Conservation (phyloP, 2,888 invertebrate species). For the Torymus aiolomorphi region DNA sequence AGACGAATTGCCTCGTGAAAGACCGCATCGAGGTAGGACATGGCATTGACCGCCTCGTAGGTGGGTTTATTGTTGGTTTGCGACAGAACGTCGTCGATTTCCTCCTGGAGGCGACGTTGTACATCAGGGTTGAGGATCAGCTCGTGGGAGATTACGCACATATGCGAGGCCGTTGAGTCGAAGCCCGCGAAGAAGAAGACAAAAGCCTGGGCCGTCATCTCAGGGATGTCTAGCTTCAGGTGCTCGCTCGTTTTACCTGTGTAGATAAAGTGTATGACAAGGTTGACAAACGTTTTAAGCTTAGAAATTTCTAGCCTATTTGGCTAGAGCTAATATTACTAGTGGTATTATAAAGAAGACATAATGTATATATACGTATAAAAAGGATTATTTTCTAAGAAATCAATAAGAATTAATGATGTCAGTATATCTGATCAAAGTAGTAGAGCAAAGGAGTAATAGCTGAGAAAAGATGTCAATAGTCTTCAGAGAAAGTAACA, state of each 20-base stretch:
- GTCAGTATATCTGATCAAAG: too few relatives aligned
- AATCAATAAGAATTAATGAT: too few relatives aligned
- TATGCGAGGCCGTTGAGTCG: constrained; percentile 64
- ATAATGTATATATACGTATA: too few relatives aligned
- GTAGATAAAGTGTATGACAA: too few relatives aligned
- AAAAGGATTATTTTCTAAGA: too few relatives aligned
- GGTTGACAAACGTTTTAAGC: too few relatives aligned
- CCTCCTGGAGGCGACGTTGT: constrained; percentile 64
- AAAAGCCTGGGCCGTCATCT: constrained; percentile 77
- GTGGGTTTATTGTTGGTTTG: constrained; percentile 58
- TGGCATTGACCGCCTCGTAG: constrained; percentile 65
- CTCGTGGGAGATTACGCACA: constrained; percentile 67
- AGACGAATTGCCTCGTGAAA: constrained; percentile 65
- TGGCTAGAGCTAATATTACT: too few relatives aligned
- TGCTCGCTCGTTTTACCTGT: constrained; percentile 26
- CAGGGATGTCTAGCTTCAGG: constrained; percentile 63
- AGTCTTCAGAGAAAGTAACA: too few relatives aligned
- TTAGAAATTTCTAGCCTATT: too few relatives aligned
- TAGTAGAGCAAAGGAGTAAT: too few relatives aligned
- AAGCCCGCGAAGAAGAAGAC: constrained; percentile 71
- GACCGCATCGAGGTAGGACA: constrained; percentile 70
- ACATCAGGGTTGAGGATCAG: constrained; percentile 64
- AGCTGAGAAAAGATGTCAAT: too few relatives aligned
- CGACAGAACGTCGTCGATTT: constrained; percentile 66
- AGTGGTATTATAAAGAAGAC: too few relatives aligned